Evolutionary conservation across 2,888 invertebrate genomes (phyloP), one percentile per base, ranked within the genome.

Genomic region (Tipula unca): DNA sequence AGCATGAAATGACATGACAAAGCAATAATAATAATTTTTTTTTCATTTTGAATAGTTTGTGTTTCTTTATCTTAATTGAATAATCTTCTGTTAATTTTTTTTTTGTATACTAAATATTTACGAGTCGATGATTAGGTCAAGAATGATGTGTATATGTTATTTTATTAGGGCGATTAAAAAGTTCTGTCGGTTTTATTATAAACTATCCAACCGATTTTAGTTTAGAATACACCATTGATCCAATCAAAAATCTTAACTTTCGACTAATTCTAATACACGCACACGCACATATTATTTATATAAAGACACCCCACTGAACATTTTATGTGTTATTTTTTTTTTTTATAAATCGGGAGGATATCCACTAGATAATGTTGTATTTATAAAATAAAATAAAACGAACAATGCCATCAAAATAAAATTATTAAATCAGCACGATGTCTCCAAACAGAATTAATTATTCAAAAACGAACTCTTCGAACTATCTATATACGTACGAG

Each of bases 1-100:
- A 69, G 69, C 69, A 69, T 69, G 69, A 69, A 69, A 69, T 69
- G 69, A 69, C 69, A 69, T 69, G 69, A 69, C 69, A 69, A 69
- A 69, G 69, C 69, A 69, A 69, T 69, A 69, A 69, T 10, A 54
- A 69, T 48, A 10, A 13, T 39, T 39, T 39, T 39, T 5, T 39
- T 69, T 69, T 25, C 69, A 69, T 69, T 69, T 69, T 25, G 69
- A 69, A 20, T 69, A 69, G 69, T 69, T 69, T 25, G 25, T 69
- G 69, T 69, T 69, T 69, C 69, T 69, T 69, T 69, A 69, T 69
- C 69, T 69, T 69, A 69, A 69, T 69, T 69, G 69, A 69, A 69
- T 69, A 69, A 69, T 69, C 69, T 69, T 25, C 69, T 69, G 69
- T 69, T 69, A 69, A 69, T 25, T 25, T 69, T 69, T 69, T 17